phyloP scores from a whole-genome alignment of 2,797 vertebrate species.

The Myotis vivesi region DNA sequence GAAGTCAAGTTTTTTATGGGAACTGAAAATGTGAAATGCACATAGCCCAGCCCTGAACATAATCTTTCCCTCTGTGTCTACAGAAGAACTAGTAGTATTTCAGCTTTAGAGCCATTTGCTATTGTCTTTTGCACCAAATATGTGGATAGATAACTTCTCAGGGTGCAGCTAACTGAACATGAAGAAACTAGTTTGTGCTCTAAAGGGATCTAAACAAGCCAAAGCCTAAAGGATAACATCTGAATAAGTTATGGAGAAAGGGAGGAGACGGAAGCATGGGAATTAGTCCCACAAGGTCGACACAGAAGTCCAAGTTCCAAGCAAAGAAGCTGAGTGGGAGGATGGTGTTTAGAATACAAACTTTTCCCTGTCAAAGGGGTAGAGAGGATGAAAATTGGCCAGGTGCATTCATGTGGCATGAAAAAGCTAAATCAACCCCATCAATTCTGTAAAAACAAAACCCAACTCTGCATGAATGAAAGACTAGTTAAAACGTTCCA shows the following conservation, averaged over 20 bases:
- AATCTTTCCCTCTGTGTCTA: slow-evolving; percentile 4
- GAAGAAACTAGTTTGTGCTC: slow-evolving; percentile 11
- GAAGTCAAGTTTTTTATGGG: neutral
- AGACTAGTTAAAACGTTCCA: neutral
- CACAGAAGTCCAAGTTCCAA: neutral
- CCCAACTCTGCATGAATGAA: neutral
- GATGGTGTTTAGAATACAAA: neutral
- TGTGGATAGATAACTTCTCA: slow-evolving; percentile 31
- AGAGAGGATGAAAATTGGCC: neutral
- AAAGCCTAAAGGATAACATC: slow-evolving; percentile 27
- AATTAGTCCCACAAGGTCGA: neutral
- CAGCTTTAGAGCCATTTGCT: neutral
- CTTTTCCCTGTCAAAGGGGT: neutral
- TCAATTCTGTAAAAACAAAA: neutral
- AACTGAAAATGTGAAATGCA: slow-evolving; percentile 8
- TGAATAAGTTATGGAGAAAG: neutral
- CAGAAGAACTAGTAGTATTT: slow-evolving; percentile 21
- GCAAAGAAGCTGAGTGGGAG: neutral
- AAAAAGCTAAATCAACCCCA: neutral
- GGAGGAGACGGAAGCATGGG: neutral
- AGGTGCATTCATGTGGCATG: neutral
- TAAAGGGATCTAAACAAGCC: slow-evolving; percentile 33
- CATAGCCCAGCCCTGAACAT: neutral
- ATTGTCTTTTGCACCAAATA: slow-evolving; percentile 35
- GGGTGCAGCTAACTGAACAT: neutral